Percentiles rank a stretch among this genome's conserved stretches.
Evolutionary conservation across 2,888 invertebrate species (phyloP).

Genomic region (Apamea epomidion): DNA sequence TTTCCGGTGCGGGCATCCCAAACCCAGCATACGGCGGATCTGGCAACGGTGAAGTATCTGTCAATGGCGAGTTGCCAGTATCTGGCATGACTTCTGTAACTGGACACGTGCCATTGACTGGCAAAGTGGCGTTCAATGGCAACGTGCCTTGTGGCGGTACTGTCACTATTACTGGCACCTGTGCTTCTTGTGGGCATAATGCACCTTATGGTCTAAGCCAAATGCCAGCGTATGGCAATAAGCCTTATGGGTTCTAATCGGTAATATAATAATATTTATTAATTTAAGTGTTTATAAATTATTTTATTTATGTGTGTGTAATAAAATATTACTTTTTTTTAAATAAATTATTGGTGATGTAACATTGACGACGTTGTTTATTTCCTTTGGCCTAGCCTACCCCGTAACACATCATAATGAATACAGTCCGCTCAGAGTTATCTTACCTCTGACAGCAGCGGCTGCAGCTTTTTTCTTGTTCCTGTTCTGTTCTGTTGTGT

Average conservation of each 20-base stretch:
- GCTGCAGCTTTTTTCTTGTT: no score
- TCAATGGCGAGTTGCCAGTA: slow-evolving; percentile 71
- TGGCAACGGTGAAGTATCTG: slow-evolving; percentile 67
- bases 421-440: no score
- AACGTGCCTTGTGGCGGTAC: slow-evolving; percentile 56
- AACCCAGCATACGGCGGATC: slow-evolving; percentile 48
- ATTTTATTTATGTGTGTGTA: slow-evolving; percentile 26
- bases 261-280: slow-evolving; percentile 13
- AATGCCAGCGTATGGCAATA: slow-evolving; percentile 38
- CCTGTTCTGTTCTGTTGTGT: no score
- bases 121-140: slow-evolving; percentile 61
- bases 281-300: slow-evolving; percentile 21
- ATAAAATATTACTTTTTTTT: slow-evolving; percentile 18
- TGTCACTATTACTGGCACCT: slow-evolving; percentile 62
- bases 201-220: not conserved
- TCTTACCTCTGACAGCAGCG: no score
- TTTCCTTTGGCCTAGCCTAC: not conserved
- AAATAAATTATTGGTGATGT: slow-evolving; percentile 15
- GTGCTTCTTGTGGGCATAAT: slow-evolving; percentile 46
- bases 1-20: slow-evolving; percentile 1
- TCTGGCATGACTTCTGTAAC: slow-evolving; percentile 65
- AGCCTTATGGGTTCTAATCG: slow-evolving; percentile 39
- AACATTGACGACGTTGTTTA: not conserved
- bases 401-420: no score
- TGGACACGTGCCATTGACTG: slow-evolving; percentile 61